These are phyloP conservation scores for Leptinotarsa defecta DNA, from an alignment of 1,140 invertebrate genomes.

Conservation along the genomic window DNA sequence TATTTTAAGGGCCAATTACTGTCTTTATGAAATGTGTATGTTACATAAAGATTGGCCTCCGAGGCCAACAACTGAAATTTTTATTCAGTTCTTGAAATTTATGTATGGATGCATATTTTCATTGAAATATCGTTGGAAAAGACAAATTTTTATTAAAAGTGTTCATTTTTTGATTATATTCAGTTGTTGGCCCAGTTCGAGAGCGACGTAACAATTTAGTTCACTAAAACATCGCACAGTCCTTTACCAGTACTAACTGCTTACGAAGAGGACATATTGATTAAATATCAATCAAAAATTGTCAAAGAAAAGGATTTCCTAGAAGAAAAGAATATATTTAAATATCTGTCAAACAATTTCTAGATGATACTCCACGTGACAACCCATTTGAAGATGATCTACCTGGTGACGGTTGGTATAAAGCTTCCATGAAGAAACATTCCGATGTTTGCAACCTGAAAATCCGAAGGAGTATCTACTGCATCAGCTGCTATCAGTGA, in stretches of 20 bases:
- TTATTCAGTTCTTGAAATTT: too few species aligned
- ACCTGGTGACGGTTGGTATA: conserved; percentile 49
- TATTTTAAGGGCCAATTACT: background rate
- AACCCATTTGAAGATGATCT: conserved; percentile 49
- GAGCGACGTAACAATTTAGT: background rate
- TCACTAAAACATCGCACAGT: too few species aligned
- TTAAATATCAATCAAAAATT: background rate
- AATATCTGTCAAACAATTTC: conserved; percentile 4
- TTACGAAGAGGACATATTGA: too few species aligned
- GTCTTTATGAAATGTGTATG: background rate
- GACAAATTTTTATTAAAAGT: background rate
- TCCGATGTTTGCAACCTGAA: conserved; percentile 38
- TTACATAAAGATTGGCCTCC: background rate
- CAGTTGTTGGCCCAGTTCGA: background rate
- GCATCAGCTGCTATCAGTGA: conserved; percentile 47
- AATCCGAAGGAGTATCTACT: conserved; percentile 34
- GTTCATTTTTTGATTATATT: background rate
- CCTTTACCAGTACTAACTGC: too few species aligned
- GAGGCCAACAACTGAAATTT: too few species aligned
- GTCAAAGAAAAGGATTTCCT: background rate
- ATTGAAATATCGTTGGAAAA: background rate
- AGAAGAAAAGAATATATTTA: background rate
- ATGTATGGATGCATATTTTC: background rate
- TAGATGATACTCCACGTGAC: background rate
- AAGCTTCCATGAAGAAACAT: conserved; percentile 49